Base-by-base conservation (phyloP, 2,797 vertebrate genomes). In the Microcaecilia unicolor region DNA sequence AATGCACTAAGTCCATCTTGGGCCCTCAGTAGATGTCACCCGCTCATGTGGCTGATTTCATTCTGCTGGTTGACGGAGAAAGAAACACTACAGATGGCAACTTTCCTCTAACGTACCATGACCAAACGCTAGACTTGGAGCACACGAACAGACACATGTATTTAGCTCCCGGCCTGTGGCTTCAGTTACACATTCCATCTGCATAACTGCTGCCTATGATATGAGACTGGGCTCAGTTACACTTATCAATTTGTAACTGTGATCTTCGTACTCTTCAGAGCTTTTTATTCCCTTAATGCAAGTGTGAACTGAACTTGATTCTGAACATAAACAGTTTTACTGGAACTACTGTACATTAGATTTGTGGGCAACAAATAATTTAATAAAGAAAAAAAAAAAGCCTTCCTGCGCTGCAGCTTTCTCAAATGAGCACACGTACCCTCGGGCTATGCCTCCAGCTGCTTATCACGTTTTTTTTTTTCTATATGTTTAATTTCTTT, bases 261-360 rank as follows among this genome's bases (percentile, higher is more conserved):
- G 75, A 65, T 64, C 67, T 68, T 68, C 54, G 72, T 58, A 51
- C 42, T n/a, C n/a, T n/a, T n/a, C n/a, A n/a, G n/a, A n/a, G n/a
- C 51, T 62, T 49, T 62, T 61, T 52, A 55, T 56, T 61, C 58
- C 47, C 57, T 55, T 52, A 32, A 61, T 71, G 38, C 0, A 71
- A 71, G 43, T 48, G 49, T 55, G 59, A 67, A 71, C 51, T 80
- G 72, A 79, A 72, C 41, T 60, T 53, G 43, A 55, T 76, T 55
- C 55, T 78, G 65, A 70, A 67, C 40, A 50, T 69, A 76, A 76
- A 75, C 0, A 1, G 51, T 67, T 53, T 76, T 67, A 55, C 53
- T 67, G 56, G 51, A 74, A 64, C 54, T 65, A 67, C 37, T 25
- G 52, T 45, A 68, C 44, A 64, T 61, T 40, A 44, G 34, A 65